Percentiles rank a stretch among this genome's conserved stretches.
These are phyloP conservation scores for Phaethornis superciliosus DNA, from an alignment of 2,113 vertebrate species.

Conservation along the genomic window DNA sequence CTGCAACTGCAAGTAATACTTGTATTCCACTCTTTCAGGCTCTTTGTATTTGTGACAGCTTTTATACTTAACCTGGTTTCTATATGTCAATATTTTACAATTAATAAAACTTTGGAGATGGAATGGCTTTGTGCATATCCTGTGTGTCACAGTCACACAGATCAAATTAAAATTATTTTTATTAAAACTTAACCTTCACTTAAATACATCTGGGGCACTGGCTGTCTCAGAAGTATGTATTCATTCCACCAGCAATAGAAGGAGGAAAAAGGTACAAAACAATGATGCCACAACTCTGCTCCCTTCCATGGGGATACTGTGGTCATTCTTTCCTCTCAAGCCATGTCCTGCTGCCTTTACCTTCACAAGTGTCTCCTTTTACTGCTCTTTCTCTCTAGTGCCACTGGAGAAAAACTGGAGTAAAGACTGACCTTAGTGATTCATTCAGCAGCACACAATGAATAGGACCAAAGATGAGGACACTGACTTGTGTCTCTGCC, in stretches of 20 bases:
- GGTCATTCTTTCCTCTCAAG: neutral
- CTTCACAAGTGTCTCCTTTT: neutral
- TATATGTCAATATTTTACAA: neutral
- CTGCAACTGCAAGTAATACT: neutral
- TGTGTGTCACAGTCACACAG: neutral
- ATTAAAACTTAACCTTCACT: neutral
- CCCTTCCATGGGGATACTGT: neutral
- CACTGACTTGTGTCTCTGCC: neutral
- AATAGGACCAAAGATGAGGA: neutral
- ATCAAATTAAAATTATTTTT: neutral
- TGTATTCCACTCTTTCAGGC: neutral
- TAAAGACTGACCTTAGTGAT: neutral
- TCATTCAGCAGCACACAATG: neutral
- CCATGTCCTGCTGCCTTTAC: neutral
- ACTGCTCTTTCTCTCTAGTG: neutral
- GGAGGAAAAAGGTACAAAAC: neutral
- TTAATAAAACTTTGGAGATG: neutral
- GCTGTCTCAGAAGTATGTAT: neutral
- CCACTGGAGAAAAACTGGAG: neutral
- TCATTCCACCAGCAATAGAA: neutral
- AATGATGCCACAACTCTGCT: neutral
- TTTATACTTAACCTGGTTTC: neutral
- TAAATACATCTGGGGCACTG: neutral
- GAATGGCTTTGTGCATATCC: neutral
- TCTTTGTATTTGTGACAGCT: neutral